phyloP scores from a whole-genome alignment of 2,797 vertebrate species.

The Myotis findleyi region DNA sequence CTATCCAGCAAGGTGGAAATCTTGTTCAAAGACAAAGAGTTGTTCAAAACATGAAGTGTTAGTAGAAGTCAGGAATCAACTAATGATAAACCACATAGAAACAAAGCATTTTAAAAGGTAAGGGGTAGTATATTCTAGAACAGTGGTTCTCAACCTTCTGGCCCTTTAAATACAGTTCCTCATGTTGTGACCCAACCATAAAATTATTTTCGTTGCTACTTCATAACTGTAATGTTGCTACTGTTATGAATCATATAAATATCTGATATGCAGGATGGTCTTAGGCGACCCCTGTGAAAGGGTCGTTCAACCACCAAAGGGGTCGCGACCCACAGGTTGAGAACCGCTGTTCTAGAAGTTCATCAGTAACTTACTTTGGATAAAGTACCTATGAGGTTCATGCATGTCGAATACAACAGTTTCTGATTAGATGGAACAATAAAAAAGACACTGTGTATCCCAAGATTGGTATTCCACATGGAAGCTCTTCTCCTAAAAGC shows the following conservation, averaged over 20 bases:
- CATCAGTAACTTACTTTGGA: conserved; percentile 42
- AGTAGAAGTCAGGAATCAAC: background rate
- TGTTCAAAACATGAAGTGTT: conserved; percentile 46
- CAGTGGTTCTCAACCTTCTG: no score
- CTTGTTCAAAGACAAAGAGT: conserved; percentile 49
- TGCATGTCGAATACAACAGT: background rate
- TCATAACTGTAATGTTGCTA: no score
- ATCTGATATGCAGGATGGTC: no score
- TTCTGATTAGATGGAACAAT: background rate
- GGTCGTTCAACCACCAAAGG: no score
- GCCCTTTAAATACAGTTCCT: no score
- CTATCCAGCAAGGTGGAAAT: conserved; percentile 31
- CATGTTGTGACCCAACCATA: no score
- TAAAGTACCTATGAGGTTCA: background rate
- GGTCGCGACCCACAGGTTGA: no score
- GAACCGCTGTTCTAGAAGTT: conserved; percentile 46
- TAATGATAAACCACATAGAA: background rate
- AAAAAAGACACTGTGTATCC: background rate
- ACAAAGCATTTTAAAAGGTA: background rate
- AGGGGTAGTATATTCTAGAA: conserved; percentile 62
- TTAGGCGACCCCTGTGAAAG: no score
- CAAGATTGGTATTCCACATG: background rate
- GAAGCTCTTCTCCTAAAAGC: conserved; percentile 48
- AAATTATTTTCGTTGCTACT: no score
- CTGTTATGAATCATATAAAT: no score